Base-by-base conservation (phyloP, 2,113 vertebrate species). In the Coptodon bakossiorum region DNA sequence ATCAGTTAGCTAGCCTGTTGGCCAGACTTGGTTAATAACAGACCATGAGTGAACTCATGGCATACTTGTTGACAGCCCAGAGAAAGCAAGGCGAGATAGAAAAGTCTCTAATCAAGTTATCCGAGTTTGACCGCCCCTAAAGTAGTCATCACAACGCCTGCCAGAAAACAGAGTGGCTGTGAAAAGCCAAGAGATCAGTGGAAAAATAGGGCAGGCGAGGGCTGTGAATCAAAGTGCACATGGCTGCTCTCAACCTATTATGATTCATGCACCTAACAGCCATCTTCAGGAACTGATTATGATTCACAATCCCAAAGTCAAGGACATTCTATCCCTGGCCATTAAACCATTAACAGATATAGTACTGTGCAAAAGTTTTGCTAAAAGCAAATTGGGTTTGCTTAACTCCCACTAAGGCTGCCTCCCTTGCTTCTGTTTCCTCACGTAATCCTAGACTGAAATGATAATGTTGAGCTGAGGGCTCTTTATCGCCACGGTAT, bases 101-200 rank as follows among this genome's bases (percentile, higher is more conserved):
- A 88, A 87, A 85, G 76, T 81, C 83, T 90, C 85, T 92, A 92
- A 92, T 93, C 91, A 92, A 94, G 84, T 91, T 91, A 91, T 80
- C 83, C 68, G 83, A 88, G 61, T 86, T 83, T 89, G 78, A 91
- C 82, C 78, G 66, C 80, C 91, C 86, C 88, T 90, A 91, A 89
- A 91, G 61, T 81, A 88, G 88, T 93, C 88, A 87, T 92, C 91
- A 61, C 88, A 83, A 82, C 19, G 81, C 52, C 80, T 87, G 54
- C 13, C 6, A 80, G 56, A 82, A 86, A 91, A 76, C 71, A 53
- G 53, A 84, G 27, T 83, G 40, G 81, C 88, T 81, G 84, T 9
- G 73, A 93, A 91, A 90, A 86, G 66, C 79, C 80, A 29, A 81
- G 57, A 88, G 80, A 92, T 85, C 48, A 66, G 76, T 88, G 80